These are phyloP conservation scores for Eueremaeus valkanovi DNA, from an alignment of 2,888 invertebrate genomes.

Conservation along the genomic window DNA sequence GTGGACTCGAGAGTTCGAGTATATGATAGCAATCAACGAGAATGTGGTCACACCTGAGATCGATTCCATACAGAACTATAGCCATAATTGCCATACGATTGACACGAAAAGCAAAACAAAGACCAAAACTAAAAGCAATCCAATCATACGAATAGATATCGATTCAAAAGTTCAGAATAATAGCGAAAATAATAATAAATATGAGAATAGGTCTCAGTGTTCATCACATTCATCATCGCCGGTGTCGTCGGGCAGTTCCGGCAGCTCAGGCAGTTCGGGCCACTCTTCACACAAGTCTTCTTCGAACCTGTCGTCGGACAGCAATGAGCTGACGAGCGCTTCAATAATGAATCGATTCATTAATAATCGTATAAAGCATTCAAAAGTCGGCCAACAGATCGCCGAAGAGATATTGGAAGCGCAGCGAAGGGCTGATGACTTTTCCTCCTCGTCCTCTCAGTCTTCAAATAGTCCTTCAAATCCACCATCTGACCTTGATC, in stretches of 20 bases:
- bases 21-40: conserved; percentile 79
- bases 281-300: conserved; percentile 3
- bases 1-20: conserved; percentile 92
- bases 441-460: conserved; percentile 54
- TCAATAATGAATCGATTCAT: not conserved
- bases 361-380: conserved; percentile 3
- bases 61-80: not conserved
- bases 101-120: not conserved
- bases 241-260: not conserved
- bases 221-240: not conserved
- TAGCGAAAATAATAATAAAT: too few relatives aligned
- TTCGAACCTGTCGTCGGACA: conserved; percentile 31
- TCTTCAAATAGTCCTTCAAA: conserved; percentile 19
- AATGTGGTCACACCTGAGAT: conserved; percentile 57
- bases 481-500: not conserved
- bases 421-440: conserved; percentile 55
- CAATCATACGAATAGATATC: not conserved
- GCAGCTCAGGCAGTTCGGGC: not conserved
- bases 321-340: not conserved
- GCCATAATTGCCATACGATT: not conserved
- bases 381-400: conserved; percentile 77
- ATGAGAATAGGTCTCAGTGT: too few relatives aligned
- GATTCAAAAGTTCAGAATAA: not conserved
- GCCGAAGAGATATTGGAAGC: conserved; percentile 69
- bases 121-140: not conserved